Percentiles rank a stretch among this genome's conserved stretches.
Evolutionary conservation across 2,113 vertebrate genomes (phyloP).

Genomic region (Actenoides hombroni): DNA sequence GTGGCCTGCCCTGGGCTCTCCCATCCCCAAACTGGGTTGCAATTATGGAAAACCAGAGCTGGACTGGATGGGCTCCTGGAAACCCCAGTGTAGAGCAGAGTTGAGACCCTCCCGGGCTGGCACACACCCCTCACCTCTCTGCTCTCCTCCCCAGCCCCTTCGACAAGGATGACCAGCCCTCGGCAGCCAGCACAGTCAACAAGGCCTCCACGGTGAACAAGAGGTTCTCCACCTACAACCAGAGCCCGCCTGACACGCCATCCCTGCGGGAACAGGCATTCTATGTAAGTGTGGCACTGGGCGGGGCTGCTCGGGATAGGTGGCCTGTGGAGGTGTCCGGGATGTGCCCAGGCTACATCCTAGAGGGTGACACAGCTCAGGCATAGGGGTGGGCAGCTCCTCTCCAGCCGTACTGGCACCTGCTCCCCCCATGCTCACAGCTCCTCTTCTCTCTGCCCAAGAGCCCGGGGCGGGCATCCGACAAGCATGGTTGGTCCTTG

Average conservation of each 20-base stretch:
- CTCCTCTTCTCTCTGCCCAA: slow-evolving; percentile 65
- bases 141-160: slow-evolving; percentile 82
- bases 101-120: accelerated
- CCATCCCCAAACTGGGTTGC: background rate
- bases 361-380: background rate
- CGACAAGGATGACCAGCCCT: slow-evolving; percentile 92
- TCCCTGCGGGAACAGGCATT: slow-evolving; percentile 96
- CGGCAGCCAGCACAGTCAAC: slow-evolving; percentile 84
- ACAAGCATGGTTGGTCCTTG: slow-evolving; percentile 79
- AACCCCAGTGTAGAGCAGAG: background rate
- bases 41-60: background rate
- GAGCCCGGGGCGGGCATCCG: slow-evolving; percentile 40
- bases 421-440: background rate
- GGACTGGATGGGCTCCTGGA: background rate
- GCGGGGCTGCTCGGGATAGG: background rate
- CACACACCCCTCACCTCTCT: background rate
- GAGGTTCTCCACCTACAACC: slow-evolving; percentile 92
- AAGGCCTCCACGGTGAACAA: slow-evolving; percentile 90
- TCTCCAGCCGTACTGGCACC: background rate
- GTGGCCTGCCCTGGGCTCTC: background rate
- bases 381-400: background rate
- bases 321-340: background rate
- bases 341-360: background rate
- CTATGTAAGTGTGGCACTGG: slow-evolving; percentile 83
- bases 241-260: slow-evolving; percentile 91